Percentiles rank a stretch among this genome's conserved stretches.
Evolutionary conservation across 1,140 invertebrate species (phyloP).

Genomic region (Lethrus apterus): DNA sequence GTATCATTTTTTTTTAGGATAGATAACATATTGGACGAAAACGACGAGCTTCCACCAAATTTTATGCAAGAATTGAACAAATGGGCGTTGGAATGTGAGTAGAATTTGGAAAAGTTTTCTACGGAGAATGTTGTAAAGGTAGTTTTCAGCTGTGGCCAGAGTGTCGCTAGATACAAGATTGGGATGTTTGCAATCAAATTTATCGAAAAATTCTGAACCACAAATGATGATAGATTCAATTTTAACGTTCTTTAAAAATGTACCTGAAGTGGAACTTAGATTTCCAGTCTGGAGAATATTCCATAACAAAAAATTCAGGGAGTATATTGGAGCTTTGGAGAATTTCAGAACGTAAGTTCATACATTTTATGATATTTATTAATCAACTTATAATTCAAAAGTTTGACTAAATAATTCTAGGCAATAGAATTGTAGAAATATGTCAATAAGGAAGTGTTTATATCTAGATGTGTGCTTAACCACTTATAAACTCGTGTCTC

Average conservation of each 20-base stretch:
- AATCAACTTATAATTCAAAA: no score
- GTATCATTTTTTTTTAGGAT: conserved; percentile 58
- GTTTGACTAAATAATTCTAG: no score
- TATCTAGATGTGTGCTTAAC: no score
- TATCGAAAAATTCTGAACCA: conserved; percentile 52
- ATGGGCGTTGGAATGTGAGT: conserved; percentile 84
- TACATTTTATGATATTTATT: conserved; percentile 7
- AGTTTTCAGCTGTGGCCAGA: conserved; percentile 62
- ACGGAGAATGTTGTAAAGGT: neutral
- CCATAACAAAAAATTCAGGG: conserved; percentile 64
- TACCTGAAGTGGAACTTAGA: conserved; percentile 68
- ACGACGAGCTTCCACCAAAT: conserved; percentile 62
- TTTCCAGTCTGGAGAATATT: conserved; percentile 75
- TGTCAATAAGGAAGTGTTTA: no score
- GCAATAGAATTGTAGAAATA: no score
- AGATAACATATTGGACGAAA: conserved; percentile 55
- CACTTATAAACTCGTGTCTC: no score
- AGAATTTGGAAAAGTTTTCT: conserved; percentile 7
- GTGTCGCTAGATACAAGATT: conserved; percentile 73
- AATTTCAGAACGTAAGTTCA: conserved; percentile 56
- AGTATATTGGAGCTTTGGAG: conserved; percentile 66
- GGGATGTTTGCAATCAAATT: conserved; percentile 61
- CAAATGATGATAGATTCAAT: conserved; percentile 69
- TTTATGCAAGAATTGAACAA: conserved; percentile 79
- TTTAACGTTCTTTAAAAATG: conserved; percentile 71